Percentiles rank a stretch among this genome's conserved stretches.
These are phyloP conservation scores for Melipona beecheii DNA, from an alignment of 2,888 invertebrate species.

Conservation along the genomic window DNA sequence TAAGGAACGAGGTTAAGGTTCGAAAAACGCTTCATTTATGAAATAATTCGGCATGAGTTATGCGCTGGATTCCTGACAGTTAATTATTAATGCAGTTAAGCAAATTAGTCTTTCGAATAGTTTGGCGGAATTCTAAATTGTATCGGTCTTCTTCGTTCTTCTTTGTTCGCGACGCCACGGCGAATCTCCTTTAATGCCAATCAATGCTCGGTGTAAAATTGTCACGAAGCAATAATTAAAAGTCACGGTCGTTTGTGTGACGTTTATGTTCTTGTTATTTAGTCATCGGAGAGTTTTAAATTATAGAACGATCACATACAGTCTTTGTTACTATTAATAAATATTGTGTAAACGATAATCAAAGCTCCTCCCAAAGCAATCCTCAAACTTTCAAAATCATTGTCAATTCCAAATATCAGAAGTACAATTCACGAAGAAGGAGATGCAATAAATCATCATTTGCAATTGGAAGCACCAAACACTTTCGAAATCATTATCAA, in stretches of 20 bases:
- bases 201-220: background rate
- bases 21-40: slow-evolving; percentile 21
- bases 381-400: background rate
- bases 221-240: too few relatives aligned
- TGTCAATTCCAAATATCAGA: background rate
- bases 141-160: background rate
- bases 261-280: too few relatives aligned
- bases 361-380: background rate
- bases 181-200: background rate
- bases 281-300: too few relatives aligned
- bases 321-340: background rate
- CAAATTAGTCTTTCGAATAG: background rate
- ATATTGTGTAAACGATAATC: background rate
- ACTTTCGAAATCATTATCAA: too few relatives aligned
- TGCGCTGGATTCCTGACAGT: background rate
- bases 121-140: background rate
- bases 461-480: background rate
- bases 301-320: too few relatives aligned
- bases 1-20: slow-evolving; percentile 38
- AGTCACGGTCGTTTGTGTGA: too few relatives aligned
- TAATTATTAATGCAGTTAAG: slow-evolving; percentile 1
- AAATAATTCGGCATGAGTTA: background rate
- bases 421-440: fast-evolving
- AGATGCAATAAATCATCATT: background rate
- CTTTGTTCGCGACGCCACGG: background rate